These are phyloP conservation scores for Peromyscus californicus DNA, from an alignment of 2,113 vertebrate genomes.

Conservation along the genomic window DNA sequence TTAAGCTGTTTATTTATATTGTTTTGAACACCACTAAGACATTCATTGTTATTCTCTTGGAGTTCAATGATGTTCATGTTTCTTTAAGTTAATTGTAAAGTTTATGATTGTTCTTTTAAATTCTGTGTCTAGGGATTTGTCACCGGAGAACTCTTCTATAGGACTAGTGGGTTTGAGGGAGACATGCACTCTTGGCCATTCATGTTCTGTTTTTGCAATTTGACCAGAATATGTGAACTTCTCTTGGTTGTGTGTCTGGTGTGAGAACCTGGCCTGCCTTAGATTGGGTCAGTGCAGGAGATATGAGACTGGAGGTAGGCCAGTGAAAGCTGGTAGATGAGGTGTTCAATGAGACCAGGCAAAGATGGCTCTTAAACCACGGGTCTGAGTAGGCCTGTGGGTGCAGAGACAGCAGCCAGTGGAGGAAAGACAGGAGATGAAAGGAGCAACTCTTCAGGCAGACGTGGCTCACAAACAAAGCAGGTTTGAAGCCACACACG, in stretches of 20 bases:
- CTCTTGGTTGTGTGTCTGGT: not conserved
- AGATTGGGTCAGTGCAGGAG: not conserved
- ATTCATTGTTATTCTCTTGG: not conserved
- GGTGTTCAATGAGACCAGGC: not conserved
- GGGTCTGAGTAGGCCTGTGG: not conserved
- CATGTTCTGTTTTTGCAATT: not conserved
- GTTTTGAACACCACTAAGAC: not conserved
- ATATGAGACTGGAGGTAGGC: not conserved
- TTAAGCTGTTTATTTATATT: not conserved
- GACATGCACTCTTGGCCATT: not conserved
- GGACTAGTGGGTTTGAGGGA: not conserved
- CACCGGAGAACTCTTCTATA: not conserved
- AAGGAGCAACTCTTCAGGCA: not conserved
- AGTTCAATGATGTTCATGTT: not conserved
- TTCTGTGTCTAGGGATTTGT: not conserved
- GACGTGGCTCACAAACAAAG: not conserved
- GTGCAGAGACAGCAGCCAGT: not conserved
- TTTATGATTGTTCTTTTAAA: not conserved
- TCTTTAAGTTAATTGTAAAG: not conserved
- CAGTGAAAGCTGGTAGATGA: not conserved
- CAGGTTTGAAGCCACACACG: not conserved
- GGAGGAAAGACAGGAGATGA: not conserved
- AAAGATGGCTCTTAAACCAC: not conserved
- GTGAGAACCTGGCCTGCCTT: not conserved
- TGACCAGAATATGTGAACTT: not conserved